phyloP scores from a whole-genome alignment of 2,113 vertebrate genomes.

The Sylvietta virens region DNA sequence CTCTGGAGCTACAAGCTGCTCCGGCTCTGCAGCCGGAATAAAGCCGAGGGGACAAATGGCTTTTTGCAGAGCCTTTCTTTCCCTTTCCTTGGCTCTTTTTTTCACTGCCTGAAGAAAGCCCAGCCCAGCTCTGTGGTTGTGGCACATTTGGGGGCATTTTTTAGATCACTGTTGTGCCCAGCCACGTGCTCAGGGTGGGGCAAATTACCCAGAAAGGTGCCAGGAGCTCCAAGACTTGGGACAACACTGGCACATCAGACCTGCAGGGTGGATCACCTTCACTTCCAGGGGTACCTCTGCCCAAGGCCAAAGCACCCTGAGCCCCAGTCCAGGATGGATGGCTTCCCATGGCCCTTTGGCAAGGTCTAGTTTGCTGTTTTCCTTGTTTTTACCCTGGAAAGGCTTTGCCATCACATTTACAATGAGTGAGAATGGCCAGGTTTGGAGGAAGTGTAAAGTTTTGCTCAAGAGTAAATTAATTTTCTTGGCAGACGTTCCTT shows the following conservation, averaged over 20 bases:
- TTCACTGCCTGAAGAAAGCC: neutral
- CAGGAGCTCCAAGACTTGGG: neutral
- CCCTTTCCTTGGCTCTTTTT: neutral
- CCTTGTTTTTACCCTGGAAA: neutral
- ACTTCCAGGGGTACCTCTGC: neutral
- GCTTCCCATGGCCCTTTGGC: neutral
- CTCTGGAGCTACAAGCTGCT: conserved; percentile 72
- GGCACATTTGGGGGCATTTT: neutral
- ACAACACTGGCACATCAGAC: no score
- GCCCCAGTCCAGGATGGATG: accelerated
- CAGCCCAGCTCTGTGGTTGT: neutral
- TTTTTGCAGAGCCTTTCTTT: neutral
- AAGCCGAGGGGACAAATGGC: conserved; percentile 47
- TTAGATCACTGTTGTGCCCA: accelerated
- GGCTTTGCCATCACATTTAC: neutral
- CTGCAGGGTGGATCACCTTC: neutral
- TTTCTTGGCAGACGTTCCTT: neutral
- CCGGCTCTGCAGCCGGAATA: conserved; percentile 47
- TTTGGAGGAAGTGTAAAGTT: neutral
- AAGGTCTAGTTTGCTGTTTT: neutral
- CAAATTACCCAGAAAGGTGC: neutral
- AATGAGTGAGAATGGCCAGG: neutral
- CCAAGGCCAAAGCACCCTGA: accelerated
- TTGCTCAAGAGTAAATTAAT: neutral
- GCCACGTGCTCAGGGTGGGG: accelerated